These are phyloP conservation scores for Hyperoodon ampullatus DNA, from an alignment of 2,113 vertebrate genomes.

Conservation along the genomic window DNA sequence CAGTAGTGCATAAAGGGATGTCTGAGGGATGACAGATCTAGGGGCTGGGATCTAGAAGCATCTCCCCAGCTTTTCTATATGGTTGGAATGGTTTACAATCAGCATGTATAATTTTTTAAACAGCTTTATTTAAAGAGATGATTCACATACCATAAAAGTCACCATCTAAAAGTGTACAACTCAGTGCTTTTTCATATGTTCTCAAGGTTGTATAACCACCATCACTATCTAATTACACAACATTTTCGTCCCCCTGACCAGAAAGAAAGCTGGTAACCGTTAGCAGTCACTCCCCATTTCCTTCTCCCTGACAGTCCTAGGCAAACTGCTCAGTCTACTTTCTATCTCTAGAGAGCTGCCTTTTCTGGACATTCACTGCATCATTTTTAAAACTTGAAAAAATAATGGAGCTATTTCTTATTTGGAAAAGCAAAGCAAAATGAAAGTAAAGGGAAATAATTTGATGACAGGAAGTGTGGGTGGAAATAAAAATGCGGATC, in stretches of 20 bases:
- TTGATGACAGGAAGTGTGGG: background rate
- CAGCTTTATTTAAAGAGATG: background rate
- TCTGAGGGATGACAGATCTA: background rate
- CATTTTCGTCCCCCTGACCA: background rate
- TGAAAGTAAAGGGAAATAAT: background rate
- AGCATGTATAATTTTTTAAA: background rate
- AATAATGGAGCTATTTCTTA: background rate
- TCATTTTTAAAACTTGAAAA: conserved; percentile 4
- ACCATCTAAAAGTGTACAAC: background rate
- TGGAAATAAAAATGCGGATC: background rate
- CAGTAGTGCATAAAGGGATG: accelerated
- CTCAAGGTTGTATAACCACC: background rate
- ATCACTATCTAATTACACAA: background rate
- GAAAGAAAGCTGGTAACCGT: background rate
- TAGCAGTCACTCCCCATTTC: background rate
- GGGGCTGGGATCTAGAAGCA: background rate
- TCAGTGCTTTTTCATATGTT: background rate
- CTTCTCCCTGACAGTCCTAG: background rate
- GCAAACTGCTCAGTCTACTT: background rate
- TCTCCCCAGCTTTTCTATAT: background rate
- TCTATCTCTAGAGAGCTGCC: background rate
- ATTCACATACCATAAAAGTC: background rate
- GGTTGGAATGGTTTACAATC: background rate
- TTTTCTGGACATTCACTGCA: background rate
- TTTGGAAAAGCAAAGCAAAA: conserved; percentile 13